A percentile compares a stretch with the other conserved stretches of the same genome.
These are phyloP conservation scores for Enteromius mattozi DNA, from an alignment of 2,797 vertebrate species.

Conservation along the genomic window DNA sequence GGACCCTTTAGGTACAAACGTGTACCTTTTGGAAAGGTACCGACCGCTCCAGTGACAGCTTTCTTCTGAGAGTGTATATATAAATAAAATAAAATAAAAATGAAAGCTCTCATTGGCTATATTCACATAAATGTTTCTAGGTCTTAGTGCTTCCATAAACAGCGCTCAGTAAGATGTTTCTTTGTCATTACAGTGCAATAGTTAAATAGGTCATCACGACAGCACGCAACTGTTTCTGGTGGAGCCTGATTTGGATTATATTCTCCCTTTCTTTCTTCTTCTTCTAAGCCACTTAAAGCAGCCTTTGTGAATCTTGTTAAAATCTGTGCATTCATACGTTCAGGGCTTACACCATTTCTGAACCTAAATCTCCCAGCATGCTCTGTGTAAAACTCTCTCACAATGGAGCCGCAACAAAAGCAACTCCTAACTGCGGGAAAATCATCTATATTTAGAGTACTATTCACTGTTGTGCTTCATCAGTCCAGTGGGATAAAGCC, in stretches of 20 bases:
- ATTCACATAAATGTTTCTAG: background rate
- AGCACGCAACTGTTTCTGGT: conserved; percentile 37
- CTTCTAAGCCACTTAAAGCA: conserved; percentile 31
- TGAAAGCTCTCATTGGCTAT: background rate
- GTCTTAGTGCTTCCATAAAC: conserved; percentile 1
- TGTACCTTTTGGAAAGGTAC: too few relatives aligned
- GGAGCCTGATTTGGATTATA: conserved; percentile 43
- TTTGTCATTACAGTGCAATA: conserved; percentile 33
- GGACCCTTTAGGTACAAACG: too few relatives aligned
- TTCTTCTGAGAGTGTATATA: background rate
- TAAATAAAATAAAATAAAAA: background rate
- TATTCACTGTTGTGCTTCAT: conserved; percentile 31
- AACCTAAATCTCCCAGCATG: conserved; percentile 61
- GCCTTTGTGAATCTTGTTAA: conserved; percentile 51
- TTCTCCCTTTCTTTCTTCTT: conserved; percentile 4
- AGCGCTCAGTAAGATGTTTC: conserved; percentile 31
- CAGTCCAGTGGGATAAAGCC: conserved; percentile 55
- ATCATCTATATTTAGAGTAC: conserved; percentile 46
- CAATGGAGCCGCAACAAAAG: conserved; percentile 59
- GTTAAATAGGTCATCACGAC: conserved; percentile 48
- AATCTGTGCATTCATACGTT: conserved; percentile 63
- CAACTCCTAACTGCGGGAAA: conserved; percentile 35
- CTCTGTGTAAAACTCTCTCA: conserved; percentile 60
- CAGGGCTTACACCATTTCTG: conserved; percentile 60
- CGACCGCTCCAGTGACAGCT: too few relatives aligned